Evolutionary conservation across 2,113 vertebrate genomes (phyloP).

Genomic region (Irena cyanogastra): DNA sequence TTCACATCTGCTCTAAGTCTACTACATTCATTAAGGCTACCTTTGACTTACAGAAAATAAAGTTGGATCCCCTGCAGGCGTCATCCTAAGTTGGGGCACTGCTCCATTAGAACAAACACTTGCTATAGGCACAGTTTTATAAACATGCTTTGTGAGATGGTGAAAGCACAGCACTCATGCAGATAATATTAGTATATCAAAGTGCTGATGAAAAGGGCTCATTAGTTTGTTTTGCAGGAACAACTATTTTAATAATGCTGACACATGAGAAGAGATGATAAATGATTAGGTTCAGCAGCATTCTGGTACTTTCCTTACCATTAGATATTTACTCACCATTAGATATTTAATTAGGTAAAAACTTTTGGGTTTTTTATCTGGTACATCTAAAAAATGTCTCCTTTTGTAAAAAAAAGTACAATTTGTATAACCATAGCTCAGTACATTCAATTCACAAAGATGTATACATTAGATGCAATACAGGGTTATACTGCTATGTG

Average conservation of each 20-base stretch:
- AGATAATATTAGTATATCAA: neutral
- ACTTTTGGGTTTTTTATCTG: neutral
- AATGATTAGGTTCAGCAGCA: neutral
- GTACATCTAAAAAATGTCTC: neutral
- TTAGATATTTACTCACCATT: neutral
- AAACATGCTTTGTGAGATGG: neutral
- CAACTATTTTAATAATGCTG: neutral
- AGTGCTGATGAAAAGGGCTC: constrained; percentile 3
- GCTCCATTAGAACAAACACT: neutral
- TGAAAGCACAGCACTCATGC: neutral
- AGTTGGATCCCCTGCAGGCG: neutral
- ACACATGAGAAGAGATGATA: neutral
- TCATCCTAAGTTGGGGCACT: neutral
- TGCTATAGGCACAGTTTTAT: neutral
- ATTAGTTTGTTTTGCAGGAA: neutral
- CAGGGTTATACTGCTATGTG: neutral
- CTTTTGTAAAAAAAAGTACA: neutral
- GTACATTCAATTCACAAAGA: neutral
- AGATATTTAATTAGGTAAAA: neutral
- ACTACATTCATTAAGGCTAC: neutral
- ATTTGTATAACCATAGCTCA: neutral
- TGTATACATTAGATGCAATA: neutral
- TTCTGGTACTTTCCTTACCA: neutral
- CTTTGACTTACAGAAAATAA: neutral
- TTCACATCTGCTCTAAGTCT: neutral